Conservation (phyloP, 2,888 invertebrate species). For the Pristionchus maxplancki region DNA sequence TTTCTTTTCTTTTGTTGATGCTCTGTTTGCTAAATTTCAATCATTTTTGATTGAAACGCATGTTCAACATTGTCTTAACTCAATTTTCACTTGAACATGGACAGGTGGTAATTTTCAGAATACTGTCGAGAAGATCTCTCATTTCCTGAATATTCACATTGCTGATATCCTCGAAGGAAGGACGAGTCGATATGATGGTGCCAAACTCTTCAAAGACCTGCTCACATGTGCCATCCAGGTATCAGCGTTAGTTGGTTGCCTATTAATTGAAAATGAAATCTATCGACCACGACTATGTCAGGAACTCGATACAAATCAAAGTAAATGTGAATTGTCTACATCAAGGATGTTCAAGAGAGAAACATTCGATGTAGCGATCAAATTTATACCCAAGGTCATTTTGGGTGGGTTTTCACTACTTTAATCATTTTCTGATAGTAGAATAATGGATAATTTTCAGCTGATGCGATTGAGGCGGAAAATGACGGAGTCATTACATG, state of each 20-base stretch:
- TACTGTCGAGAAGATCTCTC: neutral
- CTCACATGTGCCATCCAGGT: neutral
- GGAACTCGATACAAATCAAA: constrained; percentile 21
- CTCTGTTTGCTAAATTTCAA: no score
- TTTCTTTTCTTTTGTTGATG: neutral
- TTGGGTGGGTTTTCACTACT: neutral
- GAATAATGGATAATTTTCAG: neutral
- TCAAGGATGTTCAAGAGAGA: neutral
- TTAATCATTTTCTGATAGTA: no score
- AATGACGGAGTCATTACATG: neutral
- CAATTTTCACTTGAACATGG: neutral
- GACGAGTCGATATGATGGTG: neutral
- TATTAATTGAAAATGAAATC: no score
- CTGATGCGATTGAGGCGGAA: neutral
- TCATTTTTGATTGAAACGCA: no score
- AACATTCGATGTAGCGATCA: neutral
- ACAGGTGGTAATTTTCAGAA: neutral
- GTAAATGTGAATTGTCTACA: no score
- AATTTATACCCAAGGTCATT: neutral
- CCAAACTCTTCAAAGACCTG: neutral
- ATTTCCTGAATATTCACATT: neutral
- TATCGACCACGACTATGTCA: neutral
- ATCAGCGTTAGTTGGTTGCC: no score
- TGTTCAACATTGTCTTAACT: neutral
- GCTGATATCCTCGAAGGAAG: neutral